Base-by-base conservation (phyloP, 2,113 vertebrate genomes). In the Pholis gunnellus region DNA sequence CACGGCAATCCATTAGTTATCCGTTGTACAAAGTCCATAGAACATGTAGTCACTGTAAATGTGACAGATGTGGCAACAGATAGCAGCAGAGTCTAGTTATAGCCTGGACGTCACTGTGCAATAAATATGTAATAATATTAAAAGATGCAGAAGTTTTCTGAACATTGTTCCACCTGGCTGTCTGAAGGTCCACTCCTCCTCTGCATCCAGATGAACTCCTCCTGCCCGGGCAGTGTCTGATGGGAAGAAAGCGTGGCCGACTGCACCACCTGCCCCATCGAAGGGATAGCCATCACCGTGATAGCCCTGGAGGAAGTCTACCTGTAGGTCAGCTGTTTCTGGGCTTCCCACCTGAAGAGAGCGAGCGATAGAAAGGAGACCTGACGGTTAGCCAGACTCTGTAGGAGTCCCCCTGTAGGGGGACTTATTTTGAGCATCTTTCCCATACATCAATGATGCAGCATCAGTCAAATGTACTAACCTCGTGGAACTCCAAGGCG, bases 121-220 rank as follows among this genome's bases (percentile, higher is more conserved):
- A 60, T 31, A 60, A 31, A 42, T 6, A 44, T 72, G 63, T 9
- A 22, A 27, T 52, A 54, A 57, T 60, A 57, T 67, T 40, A 50
- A 29, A 34, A 46, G 52, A 17, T 44, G 17, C 29, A 60, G 20
- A 20, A 5, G 27, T 52, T 50, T 46, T 27, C 4, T 42, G 36
- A 29, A 17, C 17, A 27, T 57, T 6, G 22, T 27, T 75, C 22
- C 29, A 95, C 94, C 93, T 87, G 92, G 90, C 29, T 86, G 92
- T 65, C 95, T 92, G 82, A 94, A 95, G n/a, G 89, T 81, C 91
- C 93, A 96, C 66, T 91, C 79, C 64, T 95, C 94, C n/a, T 94
- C 91, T 29, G 91, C 91, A 38, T 92, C 95, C 75, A 95, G 79
- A 72, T 95, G 94, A 31, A 93, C 89, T 6, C 81, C 91, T 17